Base-by-base conservation (phyloP, 1,140 invertebrate genomes). In the Halictus rubicundus region DNA sequence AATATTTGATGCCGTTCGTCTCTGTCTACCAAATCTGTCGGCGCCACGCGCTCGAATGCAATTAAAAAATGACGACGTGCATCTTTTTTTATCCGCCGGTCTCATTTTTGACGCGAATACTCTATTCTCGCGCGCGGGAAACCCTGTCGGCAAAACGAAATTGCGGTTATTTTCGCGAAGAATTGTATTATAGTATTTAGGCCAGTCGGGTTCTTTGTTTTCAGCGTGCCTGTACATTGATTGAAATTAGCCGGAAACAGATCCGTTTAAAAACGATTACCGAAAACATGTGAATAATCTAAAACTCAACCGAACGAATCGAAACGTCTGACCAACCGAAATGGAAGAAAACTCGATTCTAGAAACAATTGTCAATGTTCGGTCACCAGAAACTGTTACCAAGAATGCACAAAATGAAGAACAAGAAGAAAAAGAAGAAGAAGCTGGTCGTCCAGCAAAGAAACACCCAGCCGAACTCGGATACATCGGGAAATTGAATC, bases 1-100 rank as follows among this genome's bases (percentile, higher is more conserved):
- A 59, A 70, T 59, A 7, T 70, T 70, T 70, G 14, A 70, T 71
- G 42, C 21, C 19, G n/a, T 27, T 9, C 10, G 39, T n/a, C 32
- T 71, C 54, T 60, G 69, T 42, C 10, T 9, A 25, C n/a, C 9
- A 25, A 23, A n/a, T 10, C 57, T 9, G 52, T n/a, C 37, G 23
- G 21, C 10, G 27, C 21, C 14, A 32, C 52, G 27, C 32, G 5
- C n/a, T 8, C 14, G 2, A 8, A 23, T 5, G 23, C 12, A 23
- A 52, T 21, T 25, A 23, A 52, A 14, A 39, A 57, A 14, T 37
- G 12, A 42, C 8, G 8, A 37, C 16, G n/a, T 23, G n/a, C n/a
- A 9, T 10, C 21, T 10, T 9, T 68, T 32, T 63, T 21, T 4
- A 7, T 27, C 1, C 59, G 7, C 37, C 0, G 1, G 27, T 6